phyloP scores from a whole-genome alignment of 2,888 invertebrate species.

The Dyspetes luteomarginatus region DNA sequence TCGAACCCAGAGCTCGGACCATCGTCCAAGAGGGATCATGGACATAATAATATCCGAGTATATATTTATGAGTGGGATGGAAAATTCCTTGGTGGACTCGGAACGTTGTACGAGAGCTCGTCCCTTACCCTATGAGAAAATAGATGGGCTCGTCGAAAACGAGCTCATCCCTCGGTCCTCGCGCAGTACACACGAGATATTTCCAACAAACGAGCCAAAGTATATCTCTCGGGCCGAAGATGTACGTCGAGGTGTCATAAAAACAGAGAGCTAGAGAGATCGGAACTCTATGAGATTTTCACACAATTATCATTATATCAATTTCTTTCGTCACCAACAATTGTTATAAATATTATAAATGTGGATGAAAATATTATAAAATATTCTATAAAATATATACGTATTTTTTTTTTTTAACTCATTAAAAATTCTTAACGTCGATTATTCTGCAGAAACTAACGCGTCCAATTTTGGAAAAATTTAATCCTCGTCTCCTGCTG shows the following conservation, averaged over 20 bases:
- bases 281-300: too few relatives aligned
- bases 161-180: conserved; percentile 7
- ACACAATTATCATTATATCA: too few relatives aligned
- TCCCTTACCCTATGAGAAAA: conserved; percentile 8
- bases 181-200: background rate
- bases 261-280: conserved; percentile 5
- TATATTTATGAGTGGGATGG: background rate
- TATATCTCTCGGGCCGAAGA: conserved; percentile 8
- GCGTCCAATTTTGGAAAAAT: too few relatives aligned
- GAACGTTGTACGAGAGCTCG: background rate
- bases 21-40: background rate
- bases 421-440: too few relatives aligned
- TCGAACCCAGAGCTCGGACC: too few relatives aligned
- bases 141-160: conserved; percentile 50
- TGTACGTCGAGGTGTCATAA: background rate
- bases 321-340: too few relatives aligned
- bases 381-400: too few relatives aligned
- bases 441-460: too few relatives aligned
- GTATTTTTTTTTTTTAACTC: too few relatives aligned
- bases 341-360: too few relatives aligned
- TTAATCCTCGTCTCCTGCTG: too few relatives aligned
- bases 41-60: background rate
- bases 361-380: too few relatives aligned
- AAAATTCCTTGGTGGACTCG: background rate
- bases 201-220: conserved; percentile 47